Conservation (phyloP, 1,140 invertebrate genomes). For the Dendrolimus punctatus region DNA sequence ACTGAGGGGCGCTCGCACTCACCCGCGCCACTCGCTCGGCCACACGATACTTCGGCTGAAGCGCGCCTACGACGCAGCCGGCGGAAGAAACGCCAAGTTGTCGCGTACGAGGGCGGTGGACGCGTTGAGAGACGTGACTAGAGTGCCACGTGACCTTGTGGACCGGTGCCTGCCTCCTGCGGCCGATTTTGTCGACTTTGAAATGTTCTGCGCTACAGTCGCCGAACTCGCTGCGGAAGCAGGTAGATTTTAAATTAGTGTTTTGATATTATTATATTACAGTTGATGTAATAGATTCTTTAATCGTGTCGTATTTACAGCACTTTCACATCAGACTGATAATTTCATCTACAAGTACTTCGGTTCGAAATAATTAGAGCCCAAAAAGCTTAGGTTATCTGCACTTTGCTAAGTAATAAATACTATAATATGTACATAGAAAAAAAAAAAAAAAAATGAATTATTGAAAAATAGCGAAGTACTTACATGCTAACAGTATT, state of each 20-base stretch:
- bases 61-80: constrained; percentile 58
- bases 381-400: too few species aligned
- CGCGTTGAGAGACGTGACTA: constrained; percentile 45
- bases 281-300: background rate
- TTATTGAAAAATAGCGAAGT: too few species aligned
- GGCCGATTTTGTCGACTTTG: constrained; percentile 60
- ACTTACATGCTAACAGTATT: too few species aligned
- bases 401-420: too few species aligned
- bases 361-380: too few species aligned
- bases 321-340: too few species aligned
- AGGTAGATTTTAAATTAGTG: constrained; percentile 25
- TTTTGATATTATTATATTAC: background rate
- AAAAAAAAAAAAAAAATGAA: too few species aligned
- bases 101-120: constrained; percentile 37
- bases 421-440: too few species aligned
- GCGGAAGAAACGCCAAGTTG: constrained; percentile 38
- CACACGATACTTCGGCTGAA: constrained; percentile 59
- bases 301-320: background rate
- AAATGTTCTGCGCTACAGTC: constrained; percentile 73
- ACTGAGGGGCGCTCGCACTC: constrained; percentile 55
- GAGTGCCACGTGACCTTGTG: constrained; percentile 31
- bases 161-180: constrained; percentile 38
- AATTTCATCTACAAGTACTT: too few species aligned
- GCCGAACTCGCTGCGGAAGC: constrained; percentile 70
- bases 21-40: constrained; percentile 50